Evolutionary conservation across 2,888 invertebrate genomes (phyloP).

Genomic region (Parnassius mnemosyne): DNA sequence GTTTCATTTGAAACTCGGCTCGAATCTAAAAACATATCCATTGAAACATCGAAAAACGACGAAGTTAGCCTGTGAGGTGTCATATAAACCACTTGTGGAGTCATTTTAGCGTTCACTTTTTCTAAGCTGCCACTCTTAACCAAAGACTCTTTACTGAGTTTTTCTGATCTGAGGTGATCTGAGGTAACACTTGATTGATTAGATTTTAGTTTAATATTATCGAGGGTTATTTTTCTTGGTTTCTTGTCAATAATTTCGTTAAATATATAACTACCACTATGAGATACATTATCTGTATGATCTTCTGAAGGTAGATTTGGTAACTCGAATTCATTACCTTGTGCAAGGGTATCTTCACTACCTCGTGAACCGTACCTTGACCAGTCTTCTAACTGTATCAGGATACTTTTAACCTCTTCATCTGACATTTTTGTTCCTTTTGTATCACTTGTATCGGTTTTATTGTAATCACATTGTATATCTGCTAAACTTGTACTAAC

Average conservation of each 20-base stretch:
- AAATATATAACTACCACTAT: constrained; percentile 59
- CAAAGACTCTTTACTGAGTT: constrained; percentile 46
- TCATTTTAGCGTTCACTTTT: constrained; percentile 39
- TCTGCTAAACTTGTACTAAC: constrained; percentile 67
- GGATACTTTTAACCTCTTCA: constrained; percentile 71
- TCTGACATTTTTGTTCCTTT: constrained; percentile 60
- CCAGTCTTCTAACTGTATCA: constrained; percentile 74
- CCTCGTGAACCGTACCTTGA: constrained; percentile 72
- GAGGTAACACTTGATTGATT: constrained; percentile 45
- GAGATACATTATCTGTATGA: constrained; percentile 44
- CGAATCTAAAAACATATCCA: constrained; percentile 25
- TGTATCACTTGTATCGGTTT: constrained; percentile 56
- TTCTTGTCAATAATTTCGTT: constrained; percentile 76
- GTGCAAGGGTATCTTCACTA: constrained; percentile 70
- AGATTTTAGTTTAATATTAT: constrained; percentile 62
- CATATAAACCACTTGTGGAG: constrained; percentile 43
- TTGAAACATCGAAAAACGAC: constrained; percentile 34
- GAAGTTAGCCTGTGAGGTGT: constrained; percentile 36
- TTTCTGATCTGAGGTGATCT: constrained; percentile 12
- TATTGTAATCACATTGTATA: constrained; percentile 63
- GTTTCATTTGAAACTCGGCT: constrained; percentile 34
- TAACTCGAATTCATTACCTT: constrained; percentile 70
- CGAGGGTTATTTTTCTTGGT: constrained; percentile 71
- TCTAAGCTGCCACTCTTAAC: constrained; percentile 48
- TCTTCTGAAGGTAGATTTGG: constrained; percentile 71